phyloP scores from a whole-genome alignment of 2,113 vertebrate genomes.

The Phrynosoma blainvillii region DNA sequence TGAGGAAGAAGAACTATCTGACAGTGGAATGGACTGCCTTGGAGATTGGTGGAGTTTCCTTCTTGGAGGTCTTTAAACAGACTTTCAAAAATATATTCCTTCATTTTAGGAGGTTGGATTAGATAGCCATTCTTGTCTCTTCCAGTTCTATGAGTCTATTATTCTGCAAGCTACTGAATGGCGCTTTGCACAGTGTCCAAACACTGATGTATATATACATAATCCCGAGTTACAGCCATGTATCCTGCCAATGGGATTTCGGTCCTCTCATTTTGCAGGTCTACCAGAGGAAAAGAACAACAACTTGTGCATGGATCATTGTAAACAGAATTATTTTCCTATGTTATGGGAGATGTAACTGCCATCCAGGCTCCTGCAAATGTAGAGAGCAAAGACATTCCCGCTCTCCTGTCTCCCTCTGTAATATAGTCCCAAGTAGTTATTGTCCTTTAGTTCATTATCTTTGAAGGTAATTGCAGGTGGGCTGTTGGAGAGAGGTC shows the following conservation, averaged over 20 bases:
- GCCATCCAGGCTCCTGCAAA: not conserved
- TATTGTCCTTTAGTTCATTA: not conserved
- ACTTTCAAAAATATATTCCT: too few species aligned
- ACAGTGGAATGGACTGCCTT: too few species aligned
- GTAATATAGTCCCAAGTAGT: not conserved
- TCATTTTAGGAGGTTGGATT: too few species aligned
- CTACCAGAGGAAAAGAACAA: conserved; percentile 10
- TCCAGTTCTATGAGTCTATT: too few species aligned
- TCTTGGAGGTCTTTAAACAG: too few species aligned
- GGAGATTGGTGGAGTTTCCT: too few species aligned
- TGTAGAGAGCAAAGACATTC: not conserved
- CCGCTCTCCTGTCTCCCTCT: not conserved
- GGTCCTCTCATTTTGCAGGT: conserved; percentile 10
- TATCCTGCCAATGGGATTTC: too few species aligned
- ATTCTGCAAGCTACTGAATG: not conserved
- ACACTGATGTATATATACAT: too few species aligned
- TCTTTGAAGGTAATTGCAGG: not conserved
- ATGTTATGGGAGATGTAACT: conserved; percentile 7
- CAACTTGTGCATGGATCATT: conserved; percentile 3
- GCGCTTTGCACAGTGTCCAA: too few species aligned
- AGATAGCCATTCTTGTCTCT: too few species aligned
- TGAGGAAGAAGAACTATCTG: too few species aligned
- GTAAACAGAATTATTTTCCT: not conserved
- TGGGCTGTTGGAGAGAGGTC: conserved; percentile 12
- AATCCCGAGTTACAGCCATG: too few species aligned